These are phyloP conservation scores for Martes martes DNA, from an alignment of 2,113 vertebrate species.

Conservation along the genomic window DNA sequence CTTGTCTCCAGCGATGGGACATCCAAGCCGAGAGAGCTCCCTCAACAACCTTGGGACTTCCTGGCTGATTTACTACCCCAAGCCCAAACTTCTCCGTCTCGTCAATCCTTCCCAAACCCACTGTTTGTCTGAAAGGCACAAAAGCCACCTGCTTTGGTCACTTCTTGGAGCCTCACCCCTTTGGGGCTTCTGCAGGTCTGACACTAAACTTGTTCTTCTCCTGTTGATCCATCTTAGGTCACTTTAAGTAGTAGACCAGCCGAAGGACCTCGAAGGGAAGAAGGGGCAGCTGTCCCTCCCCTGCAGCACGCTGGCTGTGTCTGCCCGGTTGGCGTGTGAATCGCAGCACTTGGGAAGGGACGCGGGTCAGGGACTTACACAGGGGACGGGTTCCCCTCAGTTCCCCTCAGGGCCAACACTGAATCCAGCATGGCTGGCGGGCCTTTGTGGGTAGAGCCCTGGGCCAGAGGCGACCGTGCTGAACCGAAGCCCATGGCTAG, in stretches of 20 bases:
- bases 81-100: neutral
- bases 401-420: neutral
- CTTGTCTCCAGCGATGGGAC: neutral
- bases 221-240: neutral
- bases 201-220: neutral
- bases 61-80: neutral
- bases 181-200: neutral
- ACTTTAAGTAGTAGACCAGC: neutral
- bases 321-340: neutral
- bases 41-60: neutral
- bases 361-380: accelerated
- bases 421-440: neutral
- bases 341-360: neutral
- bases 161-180: neutral
- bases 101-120: neutral
- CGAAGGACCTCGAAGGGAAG: neutral
- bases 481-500: neutral
- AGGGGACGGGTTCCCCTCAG: accelerated
- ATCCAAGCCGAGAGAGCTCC: neutral
- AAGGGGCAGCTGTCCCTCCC: neutral
- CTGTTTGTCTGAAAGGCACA: neutral
- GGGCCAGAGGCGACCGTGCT: accelerated
- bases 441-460: neutral
- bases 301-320: neutral
- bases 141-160: neutral